Conservation (phyloP, 1,140 invertebrate species). For the Onthophagus taurus region DNA sequence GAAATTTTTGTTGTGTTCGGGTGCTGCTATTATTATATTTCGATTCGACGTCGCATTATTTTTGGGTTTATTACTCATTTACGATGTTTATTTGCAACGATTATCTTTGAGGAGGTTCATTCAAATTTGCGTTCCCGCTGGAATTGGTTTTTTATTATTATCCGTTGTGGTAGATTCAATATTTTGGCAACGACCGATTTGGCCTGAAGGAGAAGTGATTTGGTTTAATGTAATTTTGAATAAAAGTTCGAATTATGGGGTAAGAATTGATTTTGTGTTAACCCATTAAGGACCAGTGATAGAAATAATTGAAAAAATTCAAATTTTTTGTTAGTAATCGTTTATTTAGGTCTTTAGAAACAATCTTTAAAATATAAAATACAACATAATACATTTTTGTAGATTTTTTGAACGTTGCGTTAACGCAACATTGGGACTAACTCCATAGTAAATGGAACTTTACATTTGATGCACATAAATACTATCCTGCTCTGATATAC, state of each 20-base stretch:
- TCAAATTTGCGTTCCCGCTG: constrained; percentile 62
- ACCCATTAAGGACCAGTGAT: too few species aligned
- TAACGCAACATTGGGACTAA: too few species aligned
- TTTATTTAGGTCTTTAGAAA: too few species aligned
- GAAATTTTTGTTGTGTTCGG: constrained; percentile 75
- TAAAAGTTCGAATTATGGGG: constrained; percentile 93
- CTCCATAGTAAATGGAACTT: too few species aligned
- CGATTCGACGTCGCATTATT: constrained; percentile 81
- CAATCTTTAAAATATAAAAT: too few species aligned
- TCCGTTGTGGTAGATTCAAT: constrained; percentile 83
- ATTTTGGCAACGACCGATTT: constrained; percentile 84
- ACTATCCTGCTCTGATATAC: too few species aligned
- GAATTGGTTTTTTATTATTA: constrained; percentile 54
- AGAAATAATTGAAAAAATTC: too few species aligned
- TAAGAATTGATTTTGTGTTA: constrained; percentile 45
- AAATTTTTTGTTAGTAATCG: not conserved
- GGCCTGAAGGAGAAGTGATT: constrained; percentile 97
- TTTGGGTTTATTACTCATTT: constrained; percentile 76
- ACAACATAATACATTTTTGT: too few species aligned
- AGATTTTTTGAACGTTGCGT: too few species aligned
- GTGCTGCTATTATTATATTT: constrained; percentile 85
- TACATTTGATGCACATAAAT: too few species aligned
- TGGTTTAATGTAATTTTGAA: constrained; percentile 94
- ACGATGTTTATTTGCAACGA: constrained; percentile 59
- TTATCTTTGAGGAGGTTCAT: constrained; percentile 49